These are phyloP conservation scores for Aleadryas rufinucha DNA, from an alignment of 2,113 vertebrate species.

Conservation along the genomic window DNA sequence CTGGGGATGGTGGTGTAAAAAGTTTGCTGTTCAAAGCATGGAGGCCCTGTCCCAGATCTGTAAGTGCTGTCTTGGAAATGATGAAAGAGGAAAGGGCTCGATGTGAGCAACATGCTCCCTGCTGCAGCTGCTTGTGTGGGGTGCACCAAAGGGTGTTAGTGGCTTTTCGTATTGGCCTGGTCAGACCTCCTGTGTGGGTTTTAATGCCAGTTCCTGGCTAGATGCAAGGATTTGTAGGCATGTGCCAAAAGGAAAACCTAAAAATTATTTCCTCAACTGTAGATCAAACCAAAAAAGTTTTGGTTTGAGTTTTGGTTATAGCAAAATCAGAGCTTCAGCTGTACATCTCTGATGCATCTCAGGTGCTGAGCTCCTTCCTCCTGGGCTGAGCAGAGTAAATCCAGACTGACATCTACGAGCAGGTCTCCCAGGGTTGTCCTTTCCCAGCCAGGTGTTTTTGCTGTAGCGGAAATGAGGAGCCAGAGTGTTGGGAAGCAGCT, in stretches of 20 bases:
- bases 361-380: neutral
- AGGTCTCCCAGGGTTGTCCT: neutral
- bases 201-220: neutral
- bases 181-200: neutral
- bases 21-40: fast-evolving
- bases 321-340: neutral
- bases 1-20: neutral
- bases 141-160: neutral
- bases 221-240: neutral
- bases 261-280: neutral
- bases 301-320: neutral
- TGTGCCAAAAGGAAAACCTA: neutral
- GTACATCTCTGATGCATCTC: neutral
- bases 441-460: neutral
- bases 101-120: fast-evolving
- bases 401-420: neutral
- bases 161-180: neutral
- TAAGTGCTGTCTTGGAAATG: neutral
- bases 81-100: neutral
- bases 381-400: neutral
- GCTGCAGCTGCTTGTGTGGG: neutral
- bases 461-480: neutral
- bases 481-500: constrained; percentile 19
- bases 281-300: neutral
- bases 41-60: neutral